Conservation (phyloP, 2,113 vertebrate species). For the Amphilophus citrinellus region DNA sequence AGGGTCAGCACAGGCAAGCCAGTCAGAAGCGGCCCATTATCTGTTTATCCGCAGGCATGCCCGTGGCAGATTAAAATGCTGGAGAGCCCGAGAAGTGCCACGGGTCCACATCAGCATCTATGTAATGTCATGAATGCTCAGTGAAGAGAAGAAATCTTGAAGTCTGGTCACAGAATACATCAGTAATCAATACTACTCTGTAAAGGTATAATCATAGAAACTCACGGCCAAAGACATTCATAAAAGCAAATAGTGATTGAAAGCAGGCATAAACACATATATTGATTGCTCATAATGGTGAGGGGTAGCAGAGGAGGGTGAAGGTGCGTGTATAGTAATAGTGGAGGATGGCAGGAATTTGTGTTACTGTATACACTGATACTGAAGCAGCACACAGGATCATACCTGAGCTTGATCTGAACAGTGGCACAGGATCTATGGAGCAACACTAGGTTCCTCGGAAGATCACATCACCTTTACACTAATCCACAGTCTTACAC, state of each 20-base stretch:
- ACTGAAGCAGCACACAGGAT: constrained; percentile 1
- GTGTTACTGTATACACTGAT: neutral
- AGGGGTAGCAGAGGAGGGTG: neutral
- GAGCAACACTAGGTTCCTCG: constrained; percentile 2
- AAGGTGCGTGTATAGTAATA: too few species aligned
- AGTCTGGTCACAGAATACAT: constrained; percentile 11
- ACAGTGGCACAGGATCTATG: neutral
- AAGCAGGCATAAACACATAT: constrained; percentile 50
- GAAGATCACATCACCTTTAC: constrained; percentile 4
- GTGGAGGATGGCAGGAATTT: too few species aligned
- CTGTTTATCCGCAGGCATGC: constrained; percentile 58
- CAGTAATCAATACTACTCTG: constrained; percentile 45
- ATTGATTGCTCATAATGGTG: constrained; percentile 56
- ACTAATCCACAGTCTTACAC: constrained; percentile 22
- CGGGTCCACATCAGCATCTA: constrained; percentile 24
- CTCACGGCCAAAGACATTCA: constrained; percentile 41
- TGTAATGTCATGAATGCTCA: constrained; percentile 12
- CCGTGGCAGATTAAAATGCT: constrained; percentile 57
- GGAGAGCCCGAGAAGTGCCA: constrained; percentile 13
- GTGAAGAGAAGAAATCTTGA: constrained; percentile 38
- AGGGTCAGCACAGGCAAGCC: constrained; percentile 18
- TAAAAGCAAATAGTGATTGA: constrained; percentile 30
- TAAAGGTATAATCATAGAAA: constrained; percentile 59
- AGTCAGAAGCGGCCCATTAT: constrained; percentile 57
- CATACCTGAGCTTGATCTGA: constrained; percentile 26